Conservation (phyloP, 2,797 vertebrate genomes). For the Potorous gilbertii region DNA sequence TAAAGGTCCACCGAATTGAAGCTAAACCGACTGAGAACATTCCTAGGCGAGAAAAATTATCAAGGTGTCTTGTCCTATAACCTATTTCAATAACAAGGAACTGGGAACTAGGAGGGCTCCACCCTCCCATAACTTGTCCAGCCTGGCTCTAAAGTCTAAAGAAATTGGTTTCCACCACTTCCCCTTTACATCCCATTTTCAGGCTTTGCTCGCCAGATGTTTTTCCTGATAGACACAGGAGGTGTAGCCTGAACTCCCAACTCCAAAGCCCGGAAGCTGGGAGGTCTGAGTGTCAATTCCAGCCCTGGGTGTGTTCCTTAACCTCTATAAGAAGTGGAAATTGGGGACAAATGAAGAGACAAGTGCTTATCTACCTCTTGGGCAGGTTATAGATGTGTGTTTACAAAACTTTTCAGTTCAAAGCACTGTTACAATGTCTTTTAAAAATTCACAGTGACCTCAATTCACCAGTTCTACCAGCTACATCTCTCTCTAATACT, state of each 20-base stretch:
- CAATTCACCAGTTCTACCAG: constrained; percentile 60
- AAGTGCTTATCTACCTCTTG: constrained; percentile 78
- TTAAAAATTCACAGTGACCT: constrained; percentile 46
- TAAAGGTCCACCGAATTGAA: constrained; percentile 55
- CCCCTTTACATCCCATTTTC: constrained; percentile 75
- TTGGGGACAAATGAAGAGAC: constrained; percentile 75
- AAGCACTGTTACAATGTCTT: constrained; percentile 54
- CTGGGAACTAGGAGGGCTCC: constrained; percentile 65
- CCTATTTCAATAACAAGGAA: constrained; percentile 34
- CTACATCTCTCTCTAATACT: constrained; percentile 22
- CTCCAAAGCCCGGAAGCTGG: constrained; percentile 79
- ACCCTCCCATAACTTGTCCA: constrained; percentile 54
- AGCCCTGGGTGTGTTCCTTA: constrained; percentile 81
- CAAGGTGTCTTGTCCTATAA: constrained; percentile 20
- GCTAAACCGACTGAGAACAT: constrained; percentile 32
- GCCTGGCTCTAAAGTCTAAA: constrained; percentile 62
- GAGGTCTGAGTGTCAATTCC: constrained; percentile 80
- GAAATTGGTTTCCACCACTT: constrained; percentile 79
- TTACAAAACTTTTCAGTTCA: constrained; percentile 72
- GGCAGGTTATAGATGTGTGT: constrained; percentile 73
- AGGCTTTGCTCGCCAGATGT: constrained; percentile 77
- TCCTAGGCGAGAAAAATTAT: constrained; percentile 2
- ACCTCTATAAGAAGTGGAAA: constrained; percentile 78
- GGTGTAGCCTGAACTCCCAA: constrained; percentile 69
- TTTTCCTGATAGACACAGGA: constrained; percentile 81